Conservation (phyloP, 1,140 invertebrate genomes). For the Trissolcus basalis region DNA sequence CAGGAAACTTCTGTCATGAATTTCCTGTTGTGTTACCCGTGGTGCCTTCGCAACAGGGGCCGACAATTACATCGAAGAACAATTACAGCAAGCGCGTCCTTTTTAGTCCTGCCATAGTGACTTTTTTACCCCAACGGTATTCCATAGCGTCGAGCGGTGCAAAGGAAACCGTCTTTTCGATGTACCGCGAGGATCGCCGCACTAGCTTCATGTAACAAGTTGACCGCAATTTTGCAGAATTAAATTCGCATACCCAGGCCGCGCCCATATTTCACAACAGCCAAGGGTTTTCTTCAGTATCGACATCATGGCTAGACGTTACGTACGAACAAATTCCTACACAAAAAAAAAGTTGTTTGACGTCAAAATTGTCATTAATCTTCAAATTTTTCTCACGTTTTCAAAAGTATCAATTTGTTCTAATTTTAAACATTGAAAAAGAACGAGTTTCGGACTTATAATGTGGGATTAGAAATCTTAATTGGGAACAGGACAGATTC, state of each 20-base stretch:
- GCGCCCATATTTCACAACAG: slow-evolving; percentile 15
- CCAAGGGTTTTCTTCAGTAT: not conserved
- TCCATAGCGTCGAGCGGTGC: slow-evolving; percentile 36
- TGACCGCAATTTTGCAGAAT: slow-evolving; percentile 57
- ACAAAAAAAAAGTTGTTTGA: not conserved
- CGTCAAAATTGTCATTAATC: too few species aligned
- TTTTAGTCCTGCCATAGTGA: slow-evolving; percentile 52
- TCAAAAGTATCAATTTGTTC: too few species aligned
- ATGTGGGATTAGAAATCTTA: too few species aligned
- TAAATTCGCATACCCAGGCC: slow-evolving; percentile 36
- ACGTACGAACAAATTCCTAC: not conserved
- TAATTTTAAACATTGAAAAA: too few species aligned
- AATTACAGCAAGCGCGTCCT: slow-evolving; percentile 58
- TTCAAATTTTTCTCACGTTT: too few species aligned
- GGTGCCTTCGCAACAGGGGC: slow-evolving; percentile 28
- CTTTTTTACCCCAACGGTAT: slow-evolving; percentile 49
- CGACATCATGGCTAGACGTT: too few species aligned
- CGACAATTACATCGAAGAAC: slow-evolving; percentile 60
- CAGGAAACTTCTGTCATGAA: slow-evolving; percentile 50
- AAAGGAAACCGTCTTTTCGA: slow-evolving; percentile 60
- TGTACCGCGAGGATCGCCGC: slow-evolving; percentile 44
- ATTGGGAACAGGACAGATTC: too few species aligned
- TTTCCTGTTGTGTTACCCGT: slow-evolving; percentile 42
- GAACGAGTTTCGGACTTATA: not conserved
- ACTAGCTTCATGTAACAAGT: slow-evolving; percentile 25